These are phyloP conservation scores for Psophia crepitans DNA, from an alignment of 2,113 vertebrate genomes.

Conservation along the genomic window DNA sequence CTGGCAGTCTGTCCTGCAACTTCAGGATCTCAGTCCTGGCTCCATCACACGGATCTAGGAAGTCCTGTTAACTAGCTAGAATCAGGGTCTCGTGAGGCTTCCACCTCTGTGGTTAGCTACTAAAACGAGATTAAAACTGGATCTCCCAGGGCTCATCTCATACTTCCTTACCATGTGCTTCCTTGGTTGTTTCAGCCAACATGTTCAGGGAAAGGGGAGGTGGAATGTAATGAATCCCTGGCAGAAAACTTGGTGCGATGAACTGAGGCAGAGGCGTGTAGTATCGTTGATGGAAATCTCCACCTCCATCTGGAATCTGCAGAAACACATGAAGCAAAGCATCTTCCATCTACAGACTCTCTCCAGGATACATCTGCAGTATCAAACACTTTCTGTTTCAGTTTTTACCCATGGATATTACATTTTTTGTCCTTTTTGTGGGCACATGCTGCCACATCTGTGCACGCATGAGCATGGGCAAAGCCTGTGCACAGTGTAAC, in stretches of 20 bases:
- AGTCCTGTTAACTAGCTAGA: neutral
- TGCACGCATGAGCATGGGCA: accelerated
- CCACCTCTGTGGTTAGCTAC: neutral
- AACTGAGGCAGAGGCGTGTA: slow-evolving; percentile 53
- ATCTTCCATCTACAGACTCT: neutral
- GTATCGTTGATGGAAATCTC: slow-evolving; percentile 64
- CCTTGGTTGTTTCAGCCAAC: slow-evolving; percentile 55
- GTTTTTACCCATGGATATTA: neutral
- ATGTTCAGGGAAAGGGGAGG: slow-evolving; percentile 42
- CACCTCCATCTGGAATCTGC: slow-evolving; percentile 63
- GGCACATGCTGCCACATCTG: neutral
- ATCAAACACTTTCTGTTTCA: neutral
- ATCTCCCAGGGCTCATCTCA: neutral
- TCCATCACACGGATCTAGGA: neutral
- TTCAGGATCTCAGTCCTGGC: neutral
- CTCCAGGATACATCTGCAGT: neutral
- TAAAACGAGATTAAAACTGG: neutral
- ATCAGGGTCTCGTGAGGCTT: neutral
- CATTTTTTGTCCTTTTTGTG: neutral
- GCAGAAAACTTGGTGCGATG: slow-evolving; percentile 66
- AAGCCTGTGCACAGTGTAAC: neutral
- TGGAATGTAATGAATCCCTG: slow-evolving; percentile 68
- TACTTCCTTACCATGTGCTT: slow-evolving; percentile 57
- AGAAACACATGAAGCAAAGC: neutral
- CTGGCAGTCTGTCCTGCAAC: neutral